Base-by-base conservation (phyloP, 2,888 invertebrate genomes). In the Caenorhabditis afra region DNA sequence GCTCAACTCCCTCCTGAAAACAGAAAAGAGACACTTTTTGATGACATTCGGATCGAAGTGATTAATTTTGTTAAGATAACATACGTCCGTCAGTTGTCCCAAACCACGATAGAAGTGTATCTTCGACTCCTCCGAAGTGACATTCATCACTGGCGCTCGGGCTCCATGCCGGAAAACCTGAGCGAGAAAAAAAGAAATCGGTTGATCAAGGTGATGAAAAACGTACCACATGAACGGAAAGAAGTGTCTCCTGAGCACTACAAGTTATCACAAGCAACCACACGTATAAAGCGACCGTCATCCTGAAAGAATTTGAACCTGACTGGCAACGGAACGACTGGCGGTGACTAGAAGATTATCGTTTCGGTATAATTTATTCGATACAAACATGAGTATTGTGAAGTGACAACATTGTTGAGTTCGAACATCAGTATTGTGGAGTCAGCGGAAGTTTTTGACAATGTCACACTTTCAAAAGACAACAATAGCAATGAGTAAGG, bases 81-180 rank as follows among this genome's bases (percentile, higher is more conserved):
- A 65, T 55, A 76, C 83, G 47, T 83, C 81, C 18, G 79, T 83
- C 68, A 83, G 62, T 62, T 83, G 81, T 11, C 81, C 83, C 20
- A 71, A 49, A 59, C 83, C 83, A 39, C 81, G 73, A 41, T 61
- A 83, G 44, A 81, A 83, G 66, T 75, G 59, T 14, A 62, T 45
- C 41, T 49, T 74, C 7, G 83, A 59, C 41, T 81, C 81, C n/a
- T 79, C 68, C 22, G 78, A 73, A 10, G 79, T 66, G 41, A 81
- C 79, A 11, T 70, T 61, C 11, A 44, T 45, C 7, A 80, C 66
- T 14, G 83, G 83, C n/a, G 81, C 83, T 41, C 83, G 66, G 1
- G 79, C 81, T 47, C 83, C 83, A 37, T 83, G 83, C 1, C 83
- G 83, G 57, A 81, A 77, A 12, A 83, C 71, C 83, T 83, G 41